Conservation (phyloP, 2,113 vertebrate species). For the Paraplagusia blochii region DNA sequence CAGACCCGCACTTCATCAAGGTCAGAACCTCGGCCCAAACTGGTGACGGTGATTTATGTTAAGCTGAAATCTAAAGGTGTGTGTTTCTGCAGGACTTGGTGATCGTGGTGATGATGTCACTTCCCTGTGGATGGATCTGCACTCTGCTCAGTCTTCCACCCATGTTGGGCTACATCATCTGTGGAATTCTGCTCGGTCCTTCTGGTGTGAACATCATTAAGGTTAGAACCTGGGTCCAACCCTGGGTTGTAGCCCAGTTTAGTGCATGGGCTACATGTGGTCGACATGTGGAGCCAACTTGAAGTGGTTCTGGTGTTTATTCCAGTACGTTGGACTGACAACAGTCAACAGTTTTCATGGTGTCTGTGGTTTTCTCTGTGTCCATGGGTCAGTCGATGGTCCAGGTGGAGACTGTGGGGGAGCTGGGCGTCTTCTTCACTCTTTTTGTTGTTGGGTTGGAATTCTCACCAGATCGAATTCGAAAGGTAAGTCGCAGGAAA, state of each 20-base stretch:
- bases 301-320: no score
- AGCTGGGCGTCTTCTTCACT: conserved; percentile 97
- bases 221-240: conserved; percentile 63
- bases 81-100: conserved; percentile 84
- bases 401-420: conserved; percentile 95
- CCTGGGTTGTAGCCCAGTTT: no score
- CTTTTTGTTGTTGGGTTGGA: conserved; percentile 97
- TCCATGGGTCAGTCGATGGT: conserved; percentile 86
- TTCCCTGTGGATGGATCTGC: conserved; percentile 96
- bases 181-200: conserved; percentile 92
- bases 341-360: background rate
- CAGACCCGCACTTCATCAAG: conserved; percentile 96
- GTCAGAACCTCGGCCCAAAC: conserved; percentile 53
- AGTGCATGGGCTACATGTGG: no score
- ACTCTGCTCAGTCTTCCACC: conserved; percentile 86
- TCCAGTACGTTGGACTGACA: no score
- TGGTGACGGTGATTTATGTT: background rate
- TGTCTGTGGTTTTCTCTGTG: background rate
- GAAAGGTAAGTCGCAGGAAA: conserved; percentile 80
- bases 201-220: conserved; percentile 95
- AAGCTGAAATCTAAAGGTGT: background rate
- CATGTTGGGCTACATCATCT: conserved; percentile 97
- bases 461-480: conserved; percentile 94
- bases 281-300: no score
- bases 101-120: conserved; percentile 88